Evolutionary conservation across 2,113 vertebrate species (phyloP).

Genomic region (Epinephelus fuscoguttatus): DNA sequence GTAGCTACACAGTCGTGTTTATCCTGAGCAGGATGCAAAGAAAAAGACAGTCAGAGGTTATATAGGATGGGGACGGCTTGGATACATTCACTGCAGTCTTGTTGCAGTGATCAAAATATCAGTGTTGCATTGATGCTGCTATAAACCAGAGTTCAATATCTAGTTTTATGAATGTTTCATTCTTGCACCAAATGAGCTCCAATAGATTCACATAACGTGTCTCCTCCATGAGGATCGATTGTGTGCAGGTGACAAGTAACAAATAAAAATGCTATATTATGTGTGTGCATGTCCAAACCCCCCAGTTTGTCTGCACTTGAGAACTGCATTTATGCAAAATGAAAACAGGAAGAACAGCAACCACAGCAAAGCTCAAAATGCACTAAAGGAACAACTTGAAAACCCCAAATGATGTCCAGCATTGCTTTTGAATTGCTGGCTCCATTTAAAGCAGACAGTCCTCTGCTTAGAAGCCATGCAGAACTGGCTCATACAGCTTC

Average conservation of each 20-base stretch:
- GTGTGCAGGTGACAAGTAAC: not conserved
- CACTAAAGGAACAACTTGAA: not conserved
- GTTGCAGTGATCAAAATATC: not conserved
- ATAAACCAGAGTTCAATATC: not conserved
- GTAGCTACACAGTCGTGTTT: not conserved
- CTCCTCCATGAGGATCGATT: not conserved
- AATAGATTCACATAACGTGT: not conserved
- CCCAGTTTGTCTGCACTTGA: not conserved
- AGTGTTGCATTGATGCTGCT: not conserved
- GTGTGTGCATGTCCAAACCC: not conserved
- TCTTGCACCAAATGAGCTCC: conserved; percentile 3
- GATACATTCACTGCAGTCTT: not conserved
- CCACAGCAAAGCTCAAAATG: not conserved
- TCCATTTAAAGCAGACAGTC: not conserved
- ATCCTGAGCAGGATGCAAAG: not conserved
- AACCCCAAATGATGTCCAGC: not conserved
- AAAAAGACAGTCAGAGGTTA: no score
- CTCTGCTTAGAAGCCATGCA: not conserved
- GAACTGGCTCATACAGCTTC: not conserved
- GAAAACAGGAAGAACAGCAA: not conserved
- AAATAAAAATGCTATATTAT: not conserved
- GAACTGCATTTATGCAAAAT: not conserved
- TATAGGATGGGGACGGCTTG: no score
- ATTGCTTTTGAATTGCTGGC: not conserved
- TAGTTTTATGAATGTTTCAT: not conserved